Percentiles rank a stretch among this genome's conserved stretches.
Evolutionary conservation across 1,140 invertebrate species (phyloP).

Genomic region (Drosophila aff.): DNA sequence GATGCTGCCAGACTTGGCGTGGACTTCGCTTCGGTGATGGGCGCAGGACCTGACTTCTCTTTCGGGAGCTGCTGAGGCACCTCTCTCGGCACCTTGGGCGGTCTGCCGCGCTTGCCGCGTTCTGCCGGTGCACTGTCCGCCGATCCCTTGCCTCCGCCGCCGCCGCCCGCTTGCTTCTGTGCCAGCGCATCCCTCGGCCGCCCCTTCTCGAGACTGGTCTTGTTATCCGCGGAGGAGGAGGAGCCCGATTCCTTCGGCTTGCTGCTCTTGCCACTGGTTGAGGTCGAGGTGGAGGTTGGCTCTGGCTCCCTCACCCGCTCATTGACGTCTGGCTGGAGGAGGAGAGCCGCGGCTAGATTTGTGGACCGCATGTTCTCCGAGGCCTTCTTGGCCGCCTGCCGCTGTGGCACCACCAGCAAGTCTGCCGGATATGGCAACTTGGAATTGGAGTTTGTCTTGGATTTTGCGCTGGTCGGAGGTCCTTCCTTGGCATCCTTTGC

Average conservation of each 20-base stretch:
- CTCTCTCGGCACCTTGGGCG: conserved; percentile 59
- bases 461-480: conserved; percentile 9
- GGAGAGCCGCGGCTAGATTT: conserved; percentile 73
- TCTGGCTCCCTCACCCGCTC: conserved; percentile 62
- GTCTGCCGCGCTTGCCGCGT: conserved; percentile 73
- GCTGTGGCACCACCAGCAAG: conserved; percentile 94
- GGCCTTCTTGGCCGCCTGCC: conserved; percentile 95
- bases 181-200: conserved; percentile 61
- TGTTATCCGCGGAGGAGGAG: conserved; percentile 18
- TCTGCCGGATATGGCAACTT: conserved; percentile 87
- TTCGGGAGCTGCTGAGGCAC: conserved; percentile 15
- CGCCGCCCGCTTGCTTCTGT: conserved; percentile 6
- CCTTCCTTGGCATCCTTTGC: conserved; percentile 30
- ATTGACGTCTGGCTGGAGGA: conserved; percentile 43
- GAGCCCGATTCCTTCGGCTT: conserved; percentile 42
- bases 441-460: conserved; percentile 38
- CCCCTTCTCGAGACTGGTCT: conserved; percentile 25
- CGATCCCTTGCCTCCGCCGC: conserved; percentile 37
- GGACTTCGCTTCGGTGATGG: conserved; percentile 15
- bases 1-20: background rate
- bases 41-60: conserved; percentile 32
- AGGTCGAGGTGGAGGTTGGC: conserved; percentile 3
- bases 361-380: conserved; percentile 93
- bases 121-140: conserved; percentile 58
- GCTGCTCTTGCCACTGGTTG: conserved; percentile 28